Percentiles rank a stretch among this genome's conserved stretches.
Conservation (phyloP, 2,113 vertebrate genomes). For the Gnathonemus longibarbis region DNA sequence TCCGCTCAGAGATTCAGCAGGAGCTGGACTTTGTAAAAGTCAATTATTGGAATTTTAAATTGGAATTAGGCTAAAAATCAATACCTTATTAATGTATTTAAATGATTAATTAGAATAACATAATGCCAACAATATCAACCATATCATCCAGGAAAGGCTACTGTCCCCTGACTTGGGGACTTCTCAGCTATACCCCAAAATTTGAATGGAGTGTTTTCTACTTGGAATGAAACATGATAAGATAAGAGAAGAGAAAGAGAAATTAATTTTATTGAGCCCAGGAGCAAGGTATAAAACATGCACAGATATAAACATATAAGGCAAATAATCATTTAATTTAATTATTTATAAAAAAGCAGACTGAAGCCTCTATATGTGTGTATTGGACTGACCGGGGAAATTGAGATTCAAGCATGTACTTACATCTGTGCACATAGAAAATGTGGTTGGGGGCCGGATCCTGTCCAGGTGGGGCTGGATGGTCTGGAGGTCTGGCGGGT, state of each 20-base stretch:
- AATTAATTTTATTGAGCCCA: background rate
- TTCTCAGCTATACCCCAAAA: background rate
- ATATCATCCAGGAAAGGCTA: background rate
- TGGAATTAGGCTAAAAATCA: background rate
- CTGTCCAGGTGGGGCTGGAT: conserved; percentile 56
- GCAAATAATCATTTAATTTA: background rate
- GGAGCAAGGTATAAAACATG: background rate
- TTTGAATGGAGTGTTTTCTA: background rate
- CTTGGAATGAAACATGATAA: background rate
- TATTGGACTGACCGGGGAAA: background rate
- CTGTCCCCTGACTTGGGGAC: background rate
- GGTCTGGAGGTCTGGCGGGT: conserved; percentile 38
- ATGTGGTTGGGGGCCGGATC: conserved; percentile 41
- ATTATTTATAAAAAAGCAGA: background rate
- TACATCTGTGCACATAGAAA: conserved; percentile 35
- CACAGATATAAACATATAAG: background rate
- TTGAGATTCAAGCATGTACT: background rate
- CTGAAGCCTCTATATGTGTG: background rate
- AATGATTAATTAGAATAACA: background rate
- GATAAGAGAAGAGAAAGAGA: background rate
- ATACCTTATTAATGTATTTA: background rate
- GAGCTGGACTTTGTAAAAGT: background rate
- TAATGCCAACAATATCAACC: background rate
- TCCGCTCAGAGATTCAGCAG: background rate
- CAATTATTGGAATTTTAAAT: background rate